Conservation (phyloP, 2,797 vertebrate genomes). For the Podarcis lilfordi region DNA sequence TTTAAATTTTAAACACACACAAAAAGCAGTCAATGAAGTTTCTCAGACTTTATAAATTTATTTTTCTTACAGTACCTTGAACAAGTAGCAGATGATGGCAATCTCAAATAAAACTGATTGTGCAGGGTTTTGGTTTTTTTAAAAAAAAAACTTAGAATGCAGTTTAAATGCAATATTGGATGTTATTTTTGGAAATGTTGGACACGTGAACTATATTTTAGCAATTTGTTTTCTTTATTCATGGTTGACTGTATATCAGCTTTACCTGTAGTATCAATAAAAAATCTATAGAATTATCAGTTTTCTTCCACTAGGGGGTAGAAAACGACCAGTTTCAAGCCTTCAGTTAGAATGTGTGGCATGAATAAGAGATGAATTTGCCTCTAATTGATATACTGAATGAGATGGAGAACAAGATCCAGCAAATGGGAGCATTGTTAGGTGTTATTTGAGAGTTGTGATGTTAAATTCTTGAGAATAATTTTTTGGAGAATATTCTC, state of each 20-base stretch:
- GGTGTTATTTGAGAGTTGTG: neutral
- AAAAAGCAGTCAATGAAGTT: neutral
- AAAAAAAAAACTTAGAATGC: neutral
- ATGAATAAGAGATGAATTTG: neutral
- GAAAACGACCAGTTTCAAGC: constrained; percentile 19
- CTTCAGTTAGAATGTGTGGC: neutral
- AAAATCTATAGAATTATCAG: neutral
- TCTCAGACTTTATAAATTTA: neutral
- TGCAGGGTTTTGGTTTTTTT: neutral
- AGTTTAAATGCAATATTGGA: neutral
- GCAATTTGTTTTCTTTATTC: neutral
- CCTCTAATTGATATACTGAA: neutral
- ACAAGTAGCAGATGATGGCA: neutral
- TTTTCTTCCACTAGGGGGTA: constrained; percentile 60
- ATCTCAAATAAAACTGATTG: neutral
- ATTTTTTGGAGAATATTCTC: too few species aligned
- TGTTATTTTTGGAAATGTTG: neutral
- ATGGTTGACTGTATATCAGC: neutral
- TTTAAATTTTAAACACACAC: neutral
- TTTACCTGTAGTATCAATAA: neutral
- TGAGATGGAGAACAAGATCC: neutral
- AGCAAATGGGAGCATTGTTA: neutral
- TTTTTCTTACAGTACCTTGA: neutral
- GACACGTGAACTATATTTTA: neutral
- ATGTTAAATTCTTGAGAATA: too few species aligned